Evolutionary conservation across 2,888 invertebrate genomes (phyloP).

Genomic region (Scelioninae gen. 1): DNA sequence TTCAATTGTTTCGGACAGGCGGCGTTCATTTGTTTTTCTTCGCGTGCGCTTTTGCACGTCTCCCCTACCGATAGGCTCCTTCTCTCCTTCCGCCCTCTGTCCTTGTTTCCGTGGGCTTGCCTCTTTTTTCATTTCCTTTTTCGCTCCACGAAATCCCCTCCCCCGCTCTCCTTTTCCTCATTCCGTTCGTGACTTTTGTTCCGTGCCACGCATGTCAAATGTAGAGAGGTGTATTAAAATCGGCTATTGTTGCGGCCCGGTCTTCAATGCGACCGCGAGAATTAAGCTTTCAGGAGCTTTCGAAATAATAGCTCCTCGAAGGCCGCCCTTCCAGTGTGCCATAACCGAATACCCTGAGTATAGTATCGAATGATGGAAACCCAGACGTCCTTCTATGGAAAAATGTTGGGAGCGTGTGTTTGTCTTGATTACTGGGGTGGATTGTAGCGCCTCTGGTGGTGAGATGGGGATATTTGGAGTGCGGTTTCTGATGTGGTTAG

Average conservation of each 20-base stretch:
- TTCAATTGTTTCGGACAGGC: conserved; percentile 82
- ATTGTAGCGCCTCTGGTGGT: no score
- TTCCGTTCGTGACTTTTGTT: conserved; percentile 74
- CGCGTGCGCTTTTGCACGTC: conserved; percentile 78
- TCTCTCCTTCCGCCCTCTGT: conserved; percentile 36
- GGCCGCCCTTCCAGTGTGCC: conserved; percentile 45
- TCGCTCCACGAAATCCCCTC: conserved; percentile 26
- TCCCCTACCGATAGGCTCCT: conserved; percentile 45
- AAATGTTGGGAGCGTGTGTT: conserved; percentile 9
- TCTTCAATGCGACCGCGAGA: conserved; percentile 76
- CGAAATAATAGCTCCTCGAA: conserved; percentile 76
- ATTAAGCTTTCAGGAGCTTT: conserved; percentile 75
- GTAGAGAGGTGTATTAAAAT: conserved; percentile 77
- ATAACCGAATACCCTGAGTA: conserved; percentile 29
- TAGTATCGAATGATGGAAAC: conserved; percentile 18
- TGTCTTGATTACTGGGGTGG: conserved; percentile 17
- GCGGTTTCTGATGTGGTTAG: no score
- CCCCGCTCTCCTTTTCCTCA: conserved; percentile 43
- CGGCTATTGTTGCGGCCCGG: conserved; percentile 76
- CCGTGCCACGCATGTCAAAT: conserved; percentile 75
- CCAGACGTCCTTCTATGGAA: conserved; percentile 11
- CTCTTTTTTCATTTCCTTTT: conserved; percentile 31
- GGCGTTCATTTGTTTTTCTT: conserved; percentile 82
- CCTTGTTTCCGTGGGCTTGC: conserved; percentile 1
- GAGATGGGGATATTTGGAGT: no score